Evolutionary conservation across 2,888 invertebrate genomes (phyloP), one percentile per base, ranked within the genome.

Genomic region (Drosophila eohydei): DNA sequence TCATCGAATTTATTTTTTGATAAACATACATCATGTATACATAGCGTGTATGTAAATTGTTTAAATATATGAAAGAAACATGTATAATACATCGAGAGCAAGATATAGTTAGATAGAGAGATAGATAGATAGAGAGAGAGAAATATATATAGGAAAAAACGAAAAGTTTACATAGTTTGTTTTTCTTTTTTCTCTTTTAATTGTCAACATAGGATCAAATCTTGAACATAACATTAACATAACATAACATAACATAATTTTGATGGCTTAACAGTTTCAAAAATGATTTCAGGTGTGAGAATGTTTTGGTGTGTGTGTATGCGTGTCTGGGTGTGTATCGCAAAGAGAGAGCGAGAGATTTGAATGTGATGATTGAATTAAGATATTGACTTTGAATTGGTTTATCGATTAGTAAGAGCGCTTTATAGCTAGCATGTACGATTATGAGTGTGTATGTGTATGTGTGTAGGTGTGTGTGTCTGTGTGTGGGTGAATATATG

Each of bases 161-260:
- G 44, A 78, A 84, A 71, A 69, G 73, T 76, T 40, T 83, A 85
- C 88, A 85, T 70, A 88, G 83, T 71, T 70, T 50, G 40, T 16
- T 50, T 56, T 56, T 78, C 34, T 43, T 26, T 50, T 51, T 56
- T 65, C 28, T 56, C 26, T 56, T 78, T 60, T 60, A 71, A 65
- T 78, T 65, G 63, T 79, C 67, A 81, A 77, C 75, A 81, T 70
- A 78, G 72, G 68, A 69, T 78, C 59, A 68, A 80, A 74, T 75
- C 21, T 71, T 70, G 68, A 80, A 87, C 67, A 77, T 74, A 80
- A 80, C 83, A 71, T 79, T 71, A 80, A 86, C 77, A 76, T 67
- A 87, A 87, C 60, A 78, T 81, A 83, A 81, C 62, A 70, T 75
- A 87, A 85, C 76, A 80, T 72, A 86, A 83, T 84, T 84, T 87